A percentile compares a stretch with the other conserved stretches of the same genome.
These are phyloP conservation scores for Pachypanchax playfairii DNA, from an alignment of 2,113 vertebrate genomes.

Conservation along the genomic window DNA sequence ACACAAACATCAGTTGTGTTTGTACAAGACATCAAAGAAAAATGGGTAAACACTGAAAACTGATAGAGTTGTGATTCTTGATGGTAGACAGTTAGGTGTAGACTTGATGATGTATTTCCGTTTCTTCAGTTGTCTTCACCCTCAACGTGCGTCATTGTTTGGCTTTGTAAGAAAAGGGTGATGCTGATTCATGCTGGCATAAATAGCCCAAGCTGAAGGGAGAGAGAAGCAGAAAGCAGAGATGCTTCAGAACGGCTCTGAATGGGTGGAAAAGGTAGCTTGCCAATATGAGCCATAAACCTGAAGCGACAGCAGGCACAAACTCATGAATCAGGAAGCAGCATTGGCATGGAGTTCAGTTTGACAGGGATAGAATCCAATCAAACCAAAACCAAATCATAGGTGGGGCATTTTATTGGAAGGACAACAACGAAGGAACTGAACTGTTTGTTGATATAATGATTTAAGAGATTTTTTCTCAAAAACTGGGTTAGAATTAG, in stretches of 20 bases:
- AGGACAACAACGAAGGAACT: constrained; percentile 18
- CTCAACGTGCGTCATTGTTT: constrained; percentile 44
- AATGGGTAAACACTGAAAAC: constrained; percentile 28
- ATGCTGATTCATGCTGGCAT: constrained; percentile 69
- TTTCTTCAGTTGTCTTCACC: constrained; percentile 38
- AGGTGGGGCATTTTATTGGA: constrained; percentile 17
- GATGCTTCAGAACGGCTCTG: constrained; percentile 47
- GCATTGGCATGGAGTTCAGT: constrained; percentile 50
- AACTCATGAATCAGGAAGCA: constrained; percentile 67
- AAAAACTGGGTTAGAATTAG: neutral
- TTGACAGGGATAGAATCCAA: constrained; percentile 47
- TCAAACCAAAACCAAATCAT: constrained; percentile 52
- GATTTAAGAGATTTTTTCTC: neutral
- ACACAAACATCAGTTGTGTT: constrained; percentile 10
- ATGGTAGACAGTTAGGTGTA: constrained; percentile 29
- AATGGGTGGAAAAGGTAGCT: constrained; percentile 64
- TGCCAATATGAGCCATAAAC: constrained; percentile 69
- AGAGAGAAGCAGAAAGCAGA: constrained; percentile 40
- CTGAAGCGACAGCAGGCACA: constrained; percentile 65
- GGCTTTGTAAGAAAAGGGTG: constrained; percentile 32
- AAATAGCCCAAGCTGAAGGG: constrained; percentile 40
- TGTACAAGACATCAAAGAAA: constrained; percentile 37
- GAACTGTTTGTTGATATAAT: constrained; percentile 15
- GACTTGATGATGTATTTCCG: constrained; percentile 52
- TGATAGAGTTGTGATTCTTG: constrained; percentile 22